Percentiles rank a stretch among this genome's conserved stretches.
Evolutionary conservation across 2,888 invertebrate species (phyloP).

Genomic region (Pristionchus fissidentatus): DNA sequence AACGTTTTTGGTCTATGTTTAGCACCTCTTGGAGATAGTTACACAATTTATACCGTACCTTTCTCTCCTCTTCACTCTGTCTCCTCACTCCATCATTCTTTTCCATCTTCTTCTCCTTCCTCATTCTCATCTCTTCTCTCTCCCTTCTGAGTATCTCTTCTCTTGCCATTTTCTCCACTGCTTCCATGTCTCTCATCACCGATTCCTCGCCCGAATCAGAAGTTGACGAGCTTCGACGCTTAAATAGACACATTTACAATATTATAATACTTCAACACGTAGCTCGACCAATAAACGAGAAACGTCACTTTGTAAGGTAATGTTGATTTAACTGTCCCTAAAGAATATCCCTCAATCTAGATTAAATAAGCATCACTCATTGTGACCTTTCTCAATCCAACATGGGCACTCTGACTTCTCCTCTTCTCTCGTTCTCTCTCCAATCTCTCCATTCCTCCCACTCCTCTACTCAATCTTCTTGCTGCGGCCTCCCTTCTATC

Average conservation of each 20-base stretch:
- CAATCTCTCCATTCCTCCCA: slow-evolving; percentile 33
- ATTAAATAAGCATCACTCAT: neutral
- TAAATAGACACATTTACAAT: neutral
- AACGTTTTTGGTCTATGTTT: no score
- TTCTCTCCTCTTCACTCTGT: slow-evolving; percentile 15
- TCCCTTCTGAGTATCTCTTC: slow-evolving; percentile 19
- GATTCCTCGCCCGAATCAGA: slow-evolving; percentile 40
- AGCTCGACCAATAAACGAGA: neutral
- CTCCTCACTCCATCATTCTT: neutral
- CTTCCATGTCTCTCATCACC: slow-evolving; percentile 34
- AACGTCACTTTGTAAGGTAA: neutral
- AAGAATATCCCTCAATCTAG: neutral
- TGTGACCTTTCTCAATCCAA: slow-evolving; percentile 21
- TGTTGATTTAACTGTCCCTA: no score
- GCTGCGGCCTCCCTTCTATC: slow-evolving; percentile 32
- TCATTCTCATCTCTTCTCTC: slow-evolving; percentile 35
- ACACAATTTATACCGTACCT: no score
- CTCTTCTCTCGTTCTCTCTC: slow-evolving; percentile 39
- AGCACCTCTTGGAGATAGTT: no score
- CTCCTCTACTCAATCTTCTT: slow-evolving; percentile 24
- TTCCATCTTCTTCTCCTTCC: neutral
- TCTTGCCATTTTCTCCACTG: slow-evolving; percentile 42
- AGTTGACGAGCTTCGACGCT: slow-evolving; percentile 3
- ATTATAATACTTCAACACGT: neutral
- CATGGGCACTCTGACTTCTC: slow-evolving; percentile 42